Evolutionary conservation across 1,140 invertebrate species (phyloP).

Genomic region (Tetramorium simillimum): DNA sequence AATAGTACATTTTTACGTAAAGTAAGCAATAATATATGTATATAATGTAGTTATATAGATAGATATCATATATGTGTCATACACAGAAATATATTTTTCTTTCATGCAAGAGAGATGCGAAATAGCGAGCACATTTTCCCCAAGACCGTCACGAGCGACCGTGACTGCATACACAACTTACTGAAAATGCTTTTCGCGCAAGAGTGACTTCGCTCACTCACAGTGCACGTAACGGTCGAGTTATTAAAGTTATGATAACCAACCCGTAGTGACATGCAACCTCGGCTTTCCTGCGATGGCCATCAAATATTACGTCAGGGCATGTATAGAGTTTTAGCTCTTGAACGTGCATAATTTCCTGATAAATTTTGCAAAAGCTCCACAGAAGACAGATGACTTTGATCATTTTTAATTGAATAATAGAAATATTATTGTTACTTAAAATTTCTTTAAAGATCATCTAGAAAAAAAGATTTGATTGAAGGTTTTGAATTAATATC

Average conservation of each 20-base stretch:
- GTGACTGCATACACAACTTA: constrained; percentile 9
- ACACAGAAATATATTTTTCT: background rate
- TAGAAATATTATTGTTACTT: background rate
- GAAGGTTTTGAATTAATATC: background rate
- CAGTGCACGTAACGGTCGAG: background rate
- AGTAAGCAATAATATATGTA: background rate
- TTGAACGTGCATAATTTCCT: background rate
- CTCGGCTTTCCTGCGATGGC: background rate
- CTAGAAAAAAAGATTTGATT: background rate
- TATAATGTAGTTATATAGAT: background rate
- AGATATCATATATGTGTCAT: background rate
- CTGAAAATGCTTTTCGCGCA: constrained; percentile 19
- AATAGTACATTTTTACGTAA: background rate
- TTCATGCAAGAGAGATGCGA: background rate
- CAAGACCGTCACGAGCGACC: background rate
- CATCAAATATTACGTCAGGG: background rate
- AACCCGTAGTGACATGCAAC: background rate
- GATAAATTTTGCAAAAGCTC: background rate
- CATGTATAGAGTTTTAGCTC: background rate
- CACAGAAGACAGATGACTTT: background rate
- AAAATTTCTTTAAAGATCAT: background rate
- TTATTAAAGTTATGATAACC: constrained; percentile 42
- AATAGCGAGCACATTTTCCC: background rate
- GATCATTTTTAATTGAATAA: background rate
- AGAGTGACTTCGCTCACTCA: constrained; percentile 21